Conservation (phyloP, 2,113 vertebrate genomes). For the Furnarius figulus region DNA sequence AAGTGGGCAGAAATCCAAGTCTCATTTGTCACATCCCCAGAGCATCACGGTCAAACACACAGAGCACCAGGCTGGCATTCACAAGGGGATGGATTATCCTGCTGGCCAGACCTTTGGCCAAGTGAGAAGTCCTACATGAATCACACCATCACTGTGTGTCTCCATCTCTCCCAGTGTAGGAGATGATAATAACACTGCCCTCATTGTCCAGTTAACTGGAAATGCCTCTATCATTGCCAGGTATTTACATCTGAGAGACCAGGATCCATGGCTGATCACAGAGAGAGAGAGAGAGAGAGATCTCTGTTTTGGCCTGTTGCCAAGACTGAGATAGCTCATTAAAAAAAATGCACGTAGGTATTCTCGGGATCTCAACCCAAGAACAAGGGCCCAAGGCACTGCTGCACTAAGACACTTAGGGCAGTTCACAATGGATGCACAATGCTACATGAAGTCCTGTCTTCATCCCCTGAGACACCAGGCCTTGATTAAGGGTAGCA, state of each 20-base stretch:
- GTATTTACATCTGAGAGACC: not conserved
- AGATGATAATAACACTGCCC: not conserved
- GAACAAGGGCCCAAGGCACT: not conserved
- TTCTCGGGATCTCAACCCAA: not conserved
- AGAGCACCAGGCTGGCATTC: not conserved
- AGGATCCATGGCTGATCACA: not conserved
- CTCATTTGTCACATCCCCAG: not conserved
- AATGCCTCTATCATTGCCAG: not conserved
- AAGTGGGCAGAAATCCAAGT: not conserved
- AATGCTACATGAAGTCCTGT: not conserved
- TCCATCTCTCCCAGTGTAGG: not conserved
- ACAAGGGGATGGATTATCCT: not conserved
- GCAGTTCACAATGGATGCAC: accelerated
- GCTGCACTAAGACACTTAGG: not conserved
- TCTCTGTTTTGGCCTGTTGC: not conserved
- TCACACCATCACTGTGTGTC: not conserved
- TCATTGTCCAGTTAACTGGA: not conserved
- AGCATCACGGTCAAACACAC: not conserved
- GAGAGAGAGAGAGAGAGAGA: not conserved
- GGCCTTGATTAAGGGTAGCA: not conserved
- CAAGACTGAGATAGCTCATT: not conserved
- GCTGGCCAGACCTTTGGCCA: not conserved
- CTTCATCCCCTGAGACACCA: not conserved
- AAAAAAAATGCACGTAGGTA: not conserved
- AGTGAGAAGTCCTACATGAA: not conserved